Evolutionary conservation across 2,888 invertebrate species (phyloP), one percentile per base, ranked within the genome.

Genomic region (Xestia ashworthii): DNA sequence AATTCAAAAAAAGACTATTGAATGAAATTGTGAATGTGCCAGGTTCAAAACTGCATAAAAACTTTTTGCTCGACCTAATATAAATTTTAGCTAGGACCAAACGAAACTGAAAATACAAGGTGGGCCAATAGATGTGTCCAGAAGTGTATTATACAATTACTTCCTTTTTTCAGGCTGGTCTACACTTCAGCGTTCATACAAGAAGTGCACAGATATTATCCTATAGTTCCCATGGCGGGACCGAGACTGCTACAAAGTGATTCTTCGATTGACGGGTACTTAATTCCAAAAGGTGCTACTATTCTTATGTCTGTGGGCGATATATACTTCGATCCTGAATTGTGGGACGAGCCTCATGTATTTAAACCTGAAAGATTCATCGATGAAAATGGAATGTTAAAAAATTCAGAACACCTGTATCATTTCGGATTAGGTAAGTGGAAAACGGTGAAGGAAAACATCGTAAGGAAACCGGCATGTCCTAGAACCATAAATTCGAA

Each of bases 371-470:
- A 97, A 89, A 96, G 98, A 92, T 98, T 98, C 94, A 94, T 98
- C 70, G 96, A 97, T 85, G 94, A 95, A 19, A 89, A 93, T 38
- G 97, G 97, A 38, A 93, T 92, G 86, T 92, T 97, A 76, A 95
- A 95, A 83, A 96, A 95, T 84, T 96, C 97, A 72, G 97, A 97
- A 84, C 94, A 97, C 85, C 96, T 97, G 88, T 97, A 97, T 78
- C 97, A 97, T 16, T 98, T 98, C 89, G 98, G 98, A 80, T 94
- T 97, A 90, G 98, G 98, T 98, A 93, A 91, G 93, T 92, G 73
- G n/a, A n/a, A n/a, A n/a, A n/a, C n/a, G n/a, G n/a, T n/a, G n/a
- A n/a, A n/a, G n/a, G n/a, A n/a, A n/a, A n/a, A n/a, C n/a, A n/a
- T n/a, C n/a, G n/a, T n/a, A n/a, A n/a, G n/a, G n/a, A n/a, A n/a